Percentiles rank a stretch among this genome's conserved stretches.
phyloP scores from a whole-genome alignment of 2,113 vertebrate genomes.

The Enhydra lutris region DNA sequence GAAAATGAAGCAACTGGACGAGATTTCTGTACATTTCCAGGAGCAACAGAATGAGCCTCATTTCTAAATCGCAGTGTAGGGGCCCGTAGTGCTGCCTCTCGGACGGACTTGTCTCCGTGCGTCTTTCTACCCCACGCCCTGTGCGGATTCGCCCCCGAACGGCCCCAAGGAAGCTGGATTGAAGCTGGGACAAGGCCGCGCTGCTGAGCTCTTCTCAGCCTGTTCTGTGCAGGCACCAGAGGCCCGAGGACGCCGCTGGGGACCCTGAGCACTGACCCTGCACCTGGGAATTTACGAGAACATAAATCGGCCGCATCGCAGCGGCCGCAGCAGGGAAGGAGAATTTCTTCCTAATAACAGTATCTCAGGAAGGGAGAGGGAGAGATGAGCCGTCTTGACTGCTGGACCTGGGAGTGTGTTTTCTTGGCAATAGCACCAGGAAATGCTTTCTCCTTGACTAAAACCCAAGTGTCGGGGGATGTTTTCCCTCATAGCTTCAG shows the following conservation, averaged over 20 bases:
- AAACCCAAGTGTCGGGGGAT: not conserved
- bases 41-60: not conserved
- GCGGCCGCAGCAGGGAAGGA: not conserved
- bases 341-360: not conserved
- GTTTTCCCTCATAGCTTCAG: too few relatives aligned
- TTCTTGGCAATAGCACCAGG: fast-evolving
- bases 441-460: not conserved
- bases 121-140: fast-evolving
- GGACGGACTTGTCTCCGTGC: fast-evolving
- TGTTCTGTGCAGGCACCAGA: too few relatives aligned
- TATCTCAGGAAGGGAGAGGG: not conserved
- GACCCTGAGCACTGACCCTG: not conserved
- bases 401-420: not conserved
- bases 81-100: fast-evolving
- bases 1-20: not conserved
- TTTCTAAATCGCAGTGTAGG: not conserved
- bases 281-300: not conserved
- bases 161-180: fast-evolving
- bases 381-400: not conserved
- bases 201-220: fast-evolving
- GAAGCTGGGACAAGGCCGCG: fast-evolving
- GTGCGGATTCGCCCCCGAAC: fast-evolving
- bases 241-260: not conserved
- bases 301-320: fast-evolving
- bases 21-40: not conserved